These are phyloP conservation scores for Pangasius macronema DNA, from an alignment of 2,797 vertebrate genomes.

Conservation along the genomic window DNA sequence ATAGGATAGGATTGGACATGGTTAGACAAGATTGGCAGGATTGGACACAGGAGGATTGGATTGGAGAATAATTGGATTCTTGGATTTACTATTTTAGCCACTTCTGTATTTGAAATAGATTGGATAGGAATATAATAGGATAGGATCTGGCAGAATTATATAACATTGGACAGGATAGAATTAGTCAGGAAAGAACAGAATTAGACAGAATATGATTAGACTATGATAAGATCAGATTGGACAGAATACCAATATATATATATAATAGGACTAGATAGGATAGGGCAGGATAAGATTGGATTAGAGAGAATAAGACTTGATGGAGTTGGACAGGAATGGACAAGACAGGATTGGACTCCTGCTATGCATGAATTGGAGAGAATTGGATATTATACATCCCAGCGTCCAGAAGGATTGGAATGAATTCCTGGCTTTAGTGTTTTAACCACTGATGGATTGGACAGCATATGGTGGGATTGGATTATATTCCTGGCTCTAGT, in stretches of 20 bases:
- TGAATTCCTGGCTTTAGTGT: neutral
- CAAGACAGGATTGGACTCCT: neutral
- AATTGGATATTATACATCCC: neutral
- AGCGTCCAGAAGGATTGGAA: neutral
- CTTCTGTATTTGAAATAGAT: neutral
- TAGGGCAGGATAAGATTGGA: neutral
- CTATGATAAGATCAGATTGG: neutral
- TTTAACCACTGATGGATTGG: neutral
- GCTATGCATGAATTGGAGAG: neutral
- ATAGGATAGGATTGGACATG: neutral
- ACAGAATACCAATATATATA: neutral
- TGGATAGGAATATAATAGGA: neutral
- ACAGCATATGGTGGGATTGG: neutral
- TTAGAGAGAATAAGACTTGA: neutral
- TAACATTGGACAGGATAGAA: neutral
- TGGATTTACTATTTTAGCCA: neutral
- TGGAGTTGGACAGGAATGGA: neutral
- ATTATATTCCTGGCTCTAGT: neutral
- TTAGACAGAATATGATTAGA: neutral
- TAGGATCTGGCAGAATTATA: neutral
- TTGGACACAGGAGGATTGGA: neutral
- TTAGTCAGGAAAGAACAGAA: neutral
- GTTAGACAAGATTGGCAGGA: neutral
- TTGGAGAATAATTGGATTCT: neutral
- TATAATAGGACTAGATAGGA: neutral